Evolutionary conservation across 2,797 vertebrate species (phyloP), one percentile per base, ranked within the genome.

Genomic region (Graptemys geographica): DNA sequence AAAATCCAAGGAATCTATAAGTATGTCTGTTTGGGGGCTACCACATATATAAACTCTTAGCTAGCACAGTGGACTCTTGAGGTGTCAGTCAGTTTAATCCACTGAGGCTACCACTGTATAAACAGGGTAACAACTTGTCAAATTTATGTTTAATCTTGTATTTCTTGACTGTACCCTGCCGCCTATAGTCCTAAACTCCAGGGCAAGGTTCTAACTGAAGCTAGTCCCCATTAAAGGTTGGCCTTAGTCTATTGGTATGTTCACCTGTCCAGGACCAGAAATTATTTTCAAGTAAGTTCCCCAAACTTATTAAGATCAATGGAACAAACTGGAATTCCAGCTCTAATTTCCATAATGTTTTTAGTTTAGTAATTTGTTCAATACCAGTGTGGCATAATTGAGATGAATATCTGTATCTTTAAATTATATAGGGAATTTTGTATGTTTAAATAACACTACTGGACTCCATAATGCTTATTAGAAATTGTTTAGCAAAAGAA

Each of bases 391-490:
- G 95, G 93, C 96, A 96, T 98, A 97, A 97, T 93, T 92, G 87
- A 98, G 88, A 96, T 97, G 97, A 96, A 93, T 98, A 97, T 97
- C 91, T 97, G 97, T 98, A 97, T 97, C 98, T 98, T 98, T 97
- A 97, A 98, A 98, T 96, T 96, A 90, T 78, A 18, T 98, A 98
- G 97, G 97, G 96, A 98, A 97, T 98, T 98, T 97, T 98, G 96
- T 98, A 98, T 98, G 98, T 98, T 98, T 98, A 96, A 98, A 93
- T 98, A 98, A 98, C 95, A 97, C 97, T 98, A 97, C 97, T 97
- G 97, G 97, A 97, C 96, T 98, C 97, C 97, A 97, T 98, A 98
- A 98, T 97, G 96, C 98, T 98, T 98, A 97, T 97, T 98, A 98
- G 98, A 98, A 98, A 98, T 97, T 97, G 98, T 98, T 98, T 98